phyloP scores from a whole-genome alignment of 2,113 vertebrate genomes.

The Centropristis striata region DNA sequence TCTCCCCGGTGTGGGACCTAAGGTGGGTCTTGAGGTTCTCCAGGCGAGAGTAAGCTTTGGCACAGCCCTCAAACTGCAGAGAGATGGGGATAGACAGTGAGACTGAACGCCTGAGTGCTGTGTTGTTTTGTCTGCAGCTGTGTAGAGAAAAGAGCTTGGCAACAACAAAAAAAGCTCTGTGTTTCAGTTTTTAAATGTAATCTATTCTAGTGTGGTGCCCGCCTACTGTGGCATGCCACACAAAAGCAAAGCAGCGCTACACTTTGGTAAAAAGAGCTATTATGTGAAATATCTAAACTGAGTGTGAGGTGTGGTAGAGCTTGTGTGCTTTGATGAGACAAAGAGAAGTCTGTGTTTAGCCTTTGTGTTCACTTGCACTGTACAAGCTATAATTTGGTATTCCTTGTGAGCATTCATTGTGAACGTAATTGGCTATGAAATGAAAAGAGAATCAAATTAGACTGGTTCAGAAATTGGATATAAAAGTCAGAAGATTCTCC shows the following conservation, averaged over 20 bases:
- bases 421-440: constrained; percentile 67
- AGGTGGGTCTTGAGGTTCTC: constrained; percentile 99
- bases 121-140: constrained; percentile 36
- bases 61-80: constrained; percentile 96
- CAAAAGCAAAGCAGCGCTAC: constrained; percentile 60
- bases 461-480: constrained; percentile 52
- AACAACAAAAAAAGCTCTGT: constrained; percentile 18
- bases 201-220: constrained; percentile 56
- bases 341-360: constrained; percentile 70
- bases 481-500: constrained; percentile 56
- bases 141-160: constrained; percentile 29
- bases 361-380: constrained; percentile 67
- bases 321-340: constrained; percentile 68
- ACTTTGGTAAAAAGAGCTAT: constrained; percentile 48
- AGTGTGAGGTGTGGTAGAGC: constrained; percentile 66
- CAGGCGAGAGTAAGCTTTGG: constrained; percentile 97
- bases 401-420: constrained; percentile 65
- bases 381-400: constrained; percentile 75
- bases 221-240: constrained; percentile 62
- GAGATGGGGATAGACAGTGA: constrained; percentile 39
- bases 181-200: constrained; percentile 57
- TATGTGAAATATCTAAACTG: constrained; percentile 60
- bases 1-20: constrained; percentile 98
- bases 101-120: constrained; percentile 5
- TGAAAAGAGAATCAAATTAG: constrained; percentile 67